Evolutionary conservation across 2,113 vertebrate genomes (phyloP).

Genomic region (Xenopus tropicalis): DNA sequence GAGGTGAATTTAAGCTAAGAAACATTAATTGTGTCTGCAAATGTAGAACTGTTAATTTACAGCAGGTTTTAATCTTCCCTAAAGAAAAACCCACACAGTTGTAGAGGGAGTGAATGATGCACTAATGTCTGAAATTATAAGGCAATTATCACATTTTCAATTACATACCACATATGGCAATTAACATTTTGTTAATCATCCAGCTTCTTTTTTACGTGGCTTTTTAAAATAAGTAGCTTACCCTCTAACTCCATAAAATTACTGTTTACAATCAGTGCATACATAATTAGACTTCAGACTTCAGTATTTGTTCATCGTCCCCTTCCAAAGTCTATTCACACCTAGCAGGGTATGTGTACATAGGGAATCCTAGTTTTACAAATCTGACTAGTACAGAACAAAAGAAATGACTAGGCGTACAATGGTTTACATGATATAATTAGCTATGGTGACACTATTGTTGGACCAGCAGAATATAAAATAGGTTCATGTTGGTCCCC

Average conservation of each 20-base stretch:
- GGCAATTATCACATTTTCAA: conserved; percentile 56
- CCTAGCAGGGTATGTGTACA: conserved; percentile 30
- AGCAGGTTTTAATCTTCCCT: conserved; percentile 34
- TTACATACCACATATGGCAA: conserved; percentile 50
- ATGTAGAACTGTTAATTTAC: conserved; percentile 24
- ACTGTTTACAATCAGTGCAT: conserved; percentile 54
- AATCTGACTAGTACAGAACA: no score
- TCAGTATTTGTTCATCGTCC: conserved; percentile 46
- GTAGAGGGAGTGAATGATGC: conserved; percentile 44
- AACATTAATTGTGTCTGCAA: conserved; percentile 33
- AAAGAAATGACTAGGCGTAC: no score
- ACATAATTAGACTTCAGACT: conserved; percentile 46
- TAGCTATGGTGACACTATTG: no score
- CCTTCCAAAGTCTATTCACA: conserved; percentile 48
- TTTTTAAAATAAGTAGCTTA: conserved; percentile 55
- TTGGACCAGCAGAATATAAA: no score
- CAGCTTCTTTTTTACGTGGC: conserved; percentile 49
- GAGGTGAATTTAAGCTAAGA: conserved; percentile 39
- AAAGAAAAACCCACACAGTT: conserved; percentile 44
- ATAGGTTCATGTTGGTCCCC: no score
- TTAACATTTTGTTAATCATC: conserved; percentile 59
- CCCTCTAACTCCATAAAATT: conserved; percentile 48
- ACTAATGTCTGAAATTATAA: conserved; percentile 56
- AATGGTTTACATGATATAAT: no score
- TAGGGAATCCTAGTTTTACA: not conserved